phyloP scores from a whole-genome alignment of 2,888 invertebrate species.

The Polylopha cassiicola region DNA sequence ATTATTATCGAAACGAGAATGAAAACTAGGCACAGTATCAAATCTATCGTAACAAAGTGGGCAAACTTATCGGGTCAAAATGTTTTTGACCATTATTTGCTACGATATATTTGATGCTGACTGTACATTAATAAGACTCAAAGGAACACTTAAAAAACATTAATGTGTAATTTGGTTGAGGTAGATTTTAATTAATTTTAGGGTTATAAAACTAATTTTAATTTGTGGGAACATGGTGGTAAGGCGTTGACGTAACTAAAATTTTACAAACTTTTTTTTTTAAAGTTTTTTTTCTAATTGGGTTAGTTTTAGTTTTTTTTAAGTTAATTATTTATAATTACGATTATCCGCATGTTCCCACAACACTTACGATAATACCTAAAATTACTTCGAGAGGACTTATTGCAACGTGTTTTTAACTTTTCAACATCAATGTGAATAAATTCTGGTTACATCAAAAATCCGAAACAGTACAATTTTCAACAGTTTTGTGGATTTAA shows the following conservation, averaged over 20 bases:
- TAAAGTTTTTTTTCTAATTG: slow-evolving; percentile 8
- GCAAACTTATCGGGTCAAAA: too few relatives aligned
- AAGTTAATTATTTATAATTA: slow-evolving; percentile 2
- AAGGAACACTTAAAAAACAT: slow-evolving; percentile 73
- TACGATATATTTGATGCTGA: too few relatives aligned
- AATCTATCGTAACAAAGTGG: too few relatives aligned
- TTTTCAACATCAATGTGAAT: slow-evolving; percentile 17
- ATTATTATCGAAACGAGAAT: slow-evolving; percentile 46
- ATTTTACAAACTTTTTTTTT: slow-evolving; percentile 6
- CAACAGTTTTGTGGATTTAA: slow-evolving; percentile 10
- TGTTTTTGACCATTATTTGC: too few relatives aligned
- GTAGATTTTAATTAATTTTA: slow-evolving; percentile 67
- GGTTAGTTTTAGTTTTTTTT: slow-evolving; percentile 2
- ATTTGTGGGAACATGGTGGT: slow-evolving; percentile 32
- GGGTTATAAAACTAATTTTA: slow-evolving; percentile 43
- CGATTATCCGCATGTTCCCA: slow-evolving; percentile 41
- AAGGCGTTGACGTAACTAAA: too few relatives aligned
- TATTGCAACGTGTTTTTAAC: slow-evolving; percentile 39
- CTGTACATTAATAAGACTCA: slow-evolving; percentile 74
- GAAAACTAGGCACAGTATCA: too few relatives aligned
- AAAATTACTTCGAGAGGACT: slow-evolving; percentile 40
- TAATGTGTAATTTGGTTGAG: slow-evolving; percentile 76
- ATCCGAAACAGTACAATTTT: slow-evolving; percentile 2
- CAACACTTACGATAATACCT: slow-evolving; percentile 39
- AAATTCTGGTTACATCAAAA: slow-evolving; percentile 14